Evolutionary conservation across 2,888 invertebrate species (phyloP).

Genomic region (Drosophila niveifrons): DNA sequence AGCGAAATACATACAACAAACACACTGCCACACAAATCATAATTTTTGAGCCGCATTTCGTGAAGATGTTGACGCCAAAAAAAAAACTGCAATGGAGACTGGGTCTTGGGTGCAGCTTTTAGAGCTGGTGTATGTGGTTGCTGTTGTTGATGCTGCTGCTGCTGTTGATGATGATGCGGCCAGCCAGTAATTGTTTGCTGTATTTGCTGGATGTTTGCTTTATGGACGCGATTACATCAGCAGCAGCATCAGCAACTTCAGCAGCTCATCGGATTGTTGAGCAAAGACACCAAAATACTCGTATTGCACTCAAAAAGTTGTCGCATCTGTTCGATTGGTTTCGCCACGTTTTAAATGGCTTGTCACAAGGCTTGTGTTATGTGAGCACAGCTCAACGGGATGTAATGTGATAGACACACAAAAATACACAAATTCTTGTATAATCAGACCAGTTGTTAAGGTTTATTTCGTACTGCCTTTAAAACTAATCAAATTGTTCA

Average conservation of each 20-base stretch:
- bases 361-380: conserved; percentile 22
- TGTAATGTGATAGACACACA: conserved; percentile 3
- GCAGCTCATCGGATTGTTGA: conserved; percentile 11
- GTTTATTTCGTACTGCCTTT: neutral
- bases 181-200: conserved; percentile 68
- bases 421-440: conserved; percentile 2
- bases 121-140: conserved; percentile 21
- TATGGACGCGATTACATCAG: conserved; percentile 74
- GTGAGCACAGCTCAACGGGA: conserved; percentile 33
- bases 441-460: conserved; percentile 1
- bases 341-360: conserved; percentile 46
- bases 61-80: conserved; percentile 9
- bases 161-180: conserved; percentile 24
- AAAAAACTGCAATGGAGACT: conserved; percentile 1
- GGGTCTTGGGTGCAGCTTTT: conserved; percentile 46
- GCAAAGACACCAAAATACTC: conserved; percentile 33
- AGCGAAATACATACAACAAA: conserved; percentile 49
- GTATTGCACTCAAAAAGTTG: conserved; percentile 43
- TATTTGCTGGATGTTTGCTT: conserved; percentile 53
- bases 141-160: conserved; percentile 40
- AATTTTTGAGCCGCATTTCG: conserved; percentile 36
- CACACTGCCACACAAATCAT: conserved; percentile 67
- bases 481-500: neutral
- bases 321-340: conserved; percentile 44
- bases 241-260: conserved; percentile 17